Base-by-base conservation (phyloP, 2,113 vertebrate species). In the Heterotis niloticus region DNA sequence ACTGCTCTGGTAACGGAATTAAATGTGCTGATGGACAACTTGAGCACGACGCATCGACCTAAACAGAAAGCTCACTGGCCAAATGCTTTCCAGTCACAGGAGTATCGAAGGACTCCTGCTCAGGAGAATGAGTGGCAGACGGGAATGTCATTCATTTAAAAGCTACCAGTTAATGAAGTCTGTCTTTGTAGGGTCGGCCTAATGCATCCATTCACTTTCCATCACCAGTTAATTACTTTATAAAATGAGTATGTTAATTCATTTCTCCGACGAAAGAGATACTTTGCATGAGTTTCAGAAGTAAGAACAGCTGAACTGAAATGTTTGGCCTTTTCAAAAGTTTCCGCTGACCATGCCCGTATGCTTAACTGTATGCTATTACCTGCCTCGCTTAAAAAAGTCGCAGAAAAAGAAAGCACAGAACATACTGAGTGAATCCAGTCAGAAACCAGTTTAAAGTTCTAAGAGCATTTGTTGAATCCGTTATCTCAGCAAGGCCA, bases 1-100 rank as follows among this genome's bases (percentile, higher is more conserved):
- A 34, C 62, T 68, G 70, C 29, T 56, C 65, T 57, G 70, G 71
- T 26, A 73, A 34, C 62, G 72, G 23, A 56, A 68, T 60, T 86
- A 84, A 83, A 60, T 73, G 71, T 71, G 80, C 79, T 76, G 82
- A 85, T 85, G 79, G 85, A 82, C 79, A 82, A 78, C 65, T 75
- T 64, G 24, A 77, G 75, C 60, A 71, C 54, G 76, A 85, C 65
- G 72, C 62, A 73, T 29, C 78, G 71, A 81, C 51, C 29, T 74
- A 84, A 75, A 57, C 73, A 59, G 17, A 17, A 81, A 57, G 10
- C 13, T 10, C 82, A 83, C 78, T 66, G 9, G 75, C 62, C 78
- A 64, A 52, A 67, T 68, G 51, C 12, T 66, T 34, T 78, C 59
- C 72, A 76, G 71, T 59, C 69, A 16, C 79, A 59, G 60, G 82